phyloP scores from a whole-genome alignment of 2,113 vertebrate species.

The Ceyx melanurus region DNA sequence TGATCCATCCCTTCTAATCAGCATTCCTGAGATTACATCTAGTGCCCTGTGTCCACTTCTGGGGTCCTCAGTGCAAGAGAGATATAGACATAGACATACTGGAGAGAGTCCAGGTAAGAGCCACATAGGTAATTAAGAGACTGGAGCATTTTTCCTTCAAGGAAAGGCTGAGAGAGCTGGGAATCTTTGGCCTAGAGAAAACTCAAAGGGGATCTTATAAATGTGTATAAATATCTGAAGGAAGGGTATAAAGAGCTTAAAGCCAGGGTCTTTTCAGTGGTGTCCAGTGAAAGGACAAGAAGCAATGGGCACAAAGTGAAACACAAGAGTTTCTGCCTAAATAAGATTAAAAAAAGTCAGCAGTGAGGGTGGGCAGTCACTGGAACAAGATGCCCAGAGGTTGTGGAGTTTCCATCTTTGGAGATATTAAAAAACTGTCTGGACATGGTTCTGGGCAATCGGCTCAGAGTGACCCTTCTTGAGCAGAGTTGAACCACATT shows the following conservation, averaged over 20 bases:
- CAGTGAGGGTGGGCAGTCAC: background rate
- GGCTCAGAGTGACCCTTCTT: background rate
- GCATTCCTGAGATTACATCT: background rate
- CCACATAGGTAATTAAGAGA: background rate
- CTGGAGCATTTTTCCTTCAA: background rate
- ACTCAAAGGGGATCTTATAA: background rate
- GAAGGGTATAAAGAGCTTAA: background rate
- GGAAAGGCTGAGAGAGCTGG: background rate
- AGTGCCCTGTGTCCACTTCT: background rate
- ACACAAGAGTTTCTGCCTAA: background rate
- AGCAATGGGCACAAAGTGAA: background rate
- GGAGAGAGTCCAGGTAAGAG: background rate
- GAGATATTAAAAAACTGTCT: background rate
- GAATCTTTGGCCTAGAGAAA: background rate
- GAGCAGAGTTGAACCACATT: background rate
- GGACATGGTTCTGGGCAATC: background rate
- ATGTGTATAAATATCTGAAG: fast-evolving
- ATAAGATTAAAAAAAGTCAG: background rate
- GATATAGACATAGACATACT: fast-evolving
- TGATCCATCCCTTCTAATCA: background rate
- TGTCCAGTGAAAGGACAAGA: background rate
- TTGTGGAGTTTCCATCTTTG: background rate
- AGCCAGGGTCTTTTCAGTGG: background rate
- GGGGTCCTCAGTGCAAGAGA: background rate
- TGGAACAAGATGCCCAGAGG: background rate